Conservation (phyloP, 23 tunicate species). For the Oikopleura vanhoeffeni region DNA sequence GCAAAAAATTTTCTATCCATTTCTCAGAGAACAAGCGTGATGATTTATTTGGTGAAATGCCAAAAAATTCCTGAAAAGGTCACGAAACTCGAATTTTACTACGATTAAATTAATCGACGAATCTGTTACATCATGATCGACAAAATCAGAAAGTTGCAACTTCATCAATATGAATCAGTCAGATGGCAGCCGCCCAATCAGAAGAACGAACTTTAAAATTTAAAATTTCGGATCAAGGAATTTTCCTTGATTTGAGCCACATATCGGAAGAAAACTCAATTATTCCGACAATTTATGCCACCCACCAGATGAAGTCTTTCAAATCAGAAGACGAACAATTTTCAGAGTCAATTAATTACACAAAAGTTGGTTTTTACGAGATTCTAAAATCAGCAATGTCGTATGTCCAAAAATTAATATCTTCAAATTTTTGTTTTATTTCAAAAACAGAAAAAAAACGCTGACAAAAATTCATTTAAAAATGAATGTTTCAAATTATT, state of each 20-base stretch:
- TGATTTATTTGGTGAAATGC: background rate
- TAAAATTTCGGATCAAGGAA: background rate
- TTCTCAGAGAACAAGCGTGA: no score
- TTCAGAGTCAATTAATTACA: no score
- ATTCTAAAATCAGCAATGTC: no score
- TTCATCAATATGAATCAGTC: background rate
- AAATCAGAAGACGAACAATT: background rate
- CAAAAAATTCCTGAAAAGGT: background rate
- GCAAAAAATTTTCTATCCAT: no score
- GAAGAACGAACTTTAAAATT: background rate
- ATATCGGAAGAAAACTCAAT: background rate
- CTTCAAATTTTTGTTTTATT: no score
- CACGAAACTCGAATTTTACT: background rate
- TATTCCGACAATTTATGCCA: background rate
- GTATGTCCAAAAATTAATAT: no score
- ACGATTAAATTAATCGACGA: background rate
- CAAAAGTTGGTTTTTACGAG: no score
- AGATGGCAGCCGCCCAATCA: background rate
- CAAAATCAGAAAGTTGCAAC: background rate
- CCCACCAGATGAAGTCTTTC: background rate
- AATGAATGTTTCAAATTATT: no score
- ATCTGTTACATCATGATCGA: background rate
- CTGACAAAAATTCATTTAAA: no score
- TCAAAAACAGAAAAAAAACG: no score
- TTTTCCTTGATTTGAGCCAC: background rate